Percentiles rank a stretch among this genome's conserved stretches.
Evolutionary conservation across 2,113 vertebrate species (phyloP).

Genomic region (Accipiter cooperii): DNA sequence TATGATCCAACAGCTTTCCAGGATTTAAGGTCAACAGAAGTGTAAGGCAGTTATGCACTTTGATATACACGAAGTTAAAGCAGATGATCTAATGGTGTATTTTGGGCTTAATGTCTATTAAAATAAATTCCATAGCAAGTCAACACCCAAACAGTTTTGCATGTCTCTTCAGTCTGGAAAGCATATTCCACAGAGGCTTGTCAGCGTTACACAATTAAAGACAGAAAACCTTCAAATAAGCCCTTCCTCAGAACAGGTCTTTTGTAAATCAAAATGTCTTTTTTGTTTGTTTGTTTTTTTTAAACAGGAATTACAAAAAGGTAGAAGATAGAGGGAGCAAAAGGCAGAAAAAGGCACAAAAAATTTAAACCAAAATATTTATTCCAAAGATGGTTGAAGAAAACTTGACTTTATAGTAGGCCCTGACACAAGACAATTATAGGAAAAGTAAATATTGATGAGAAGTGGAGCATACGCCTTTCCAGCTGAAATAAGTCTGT

Average conservation of each 20-base stretch:
- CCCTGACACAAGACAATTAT: neutral
- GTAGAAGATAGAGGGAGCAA: neutral
- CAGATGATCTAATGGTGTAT: neutral
- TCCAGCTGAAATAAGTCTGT: neutral
- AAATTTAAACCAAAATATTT: neutral
- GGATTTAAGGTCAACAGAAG: neutral
- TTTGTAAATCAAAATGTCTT: neutral
- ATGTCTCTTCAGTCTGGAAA: slow-evolving; percentile 73
- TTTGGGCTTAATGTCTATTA: neutral
- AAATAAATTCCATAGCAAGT: neutral
- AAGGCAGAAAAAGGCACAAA: neutral
- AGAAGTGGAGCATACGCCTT: neutral
- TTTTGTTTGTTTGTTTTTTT: no score
- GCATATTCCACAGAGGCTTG: slow-evolving; percentile 67
- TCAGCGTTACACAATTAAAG: slow-evolving; percentile 69
- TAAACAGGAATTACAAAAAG: neutral
- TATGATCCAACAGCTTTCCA: neutral
- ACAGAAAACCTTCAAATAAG: slow-evolving; percentile 62
- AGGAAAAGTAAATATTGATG: neutral
- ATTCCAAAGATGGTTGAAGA: neutral
- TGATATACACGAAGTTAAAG: neutral
- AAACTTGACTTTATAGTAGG: neutral
- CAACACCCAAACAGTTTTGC: slow-evolving; percentile 68
- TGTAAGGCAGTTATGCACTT: neutral
- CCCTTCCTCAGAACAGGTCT: neutral